These are phyloP conservation scores for Erythrolamprus reginae DNA, from an alignment of 2,113 vertebrate genomes.

Conservation along the genomic window DNA sequence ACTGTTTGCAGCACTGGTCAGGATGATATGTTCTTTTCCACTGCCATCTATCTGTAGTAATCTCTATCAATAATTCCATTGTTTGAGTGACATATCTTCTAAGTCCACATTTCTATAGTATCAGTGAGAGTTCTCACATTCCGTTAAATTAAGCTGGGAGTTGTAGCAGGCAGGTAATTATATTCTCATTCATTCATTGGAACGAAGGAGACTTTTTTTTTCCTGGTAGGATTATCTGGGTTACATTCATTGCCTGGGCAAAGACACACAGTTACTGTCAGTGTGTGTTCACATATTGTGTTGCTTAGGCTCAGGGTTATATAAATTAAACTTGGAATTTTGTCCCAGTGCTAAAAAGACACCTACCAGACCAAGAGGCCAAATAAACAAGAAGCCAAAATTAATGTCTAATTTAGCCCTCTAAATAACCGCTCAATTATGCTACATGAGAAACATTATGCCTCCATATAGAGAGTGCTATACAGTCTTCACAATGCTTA, in stretches of 20 bases:
- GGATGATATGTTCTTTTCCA: neutral
- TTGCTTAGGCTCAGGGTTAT: neutral
- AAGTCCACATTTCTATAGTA: neutral
- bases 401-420: neutral
- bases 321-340: neutral
- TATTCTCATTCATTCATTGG: neutral
- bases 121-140: neutral
- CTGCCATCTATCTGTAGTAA: neutral
- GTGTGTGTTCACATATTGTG: neutral
- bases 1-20: neutral
- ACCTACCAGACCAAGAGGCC: neutral
- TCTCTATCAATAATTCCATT: neutral
- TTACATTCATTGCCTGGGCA: neutral
- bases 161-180: neutral
- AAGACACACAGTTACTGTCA: neutral
- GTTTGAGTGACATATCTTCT: neutral
- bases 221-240: neutral
- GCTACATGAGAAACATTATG: neutral
- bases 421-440: neutral
- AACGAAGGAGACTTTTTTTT: neutral
- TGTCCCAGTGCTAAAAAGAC: neutral
- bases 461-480: neutral
- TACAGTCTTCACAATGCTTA: neutral
- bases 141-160: neutral
- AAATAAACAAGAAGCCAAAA: neutral